These are phyloP conservation scores for Diadromus collaris DNA, from an alignment of 2,888 invertebrate genomes.

Conservation along the genomic window DNA sequence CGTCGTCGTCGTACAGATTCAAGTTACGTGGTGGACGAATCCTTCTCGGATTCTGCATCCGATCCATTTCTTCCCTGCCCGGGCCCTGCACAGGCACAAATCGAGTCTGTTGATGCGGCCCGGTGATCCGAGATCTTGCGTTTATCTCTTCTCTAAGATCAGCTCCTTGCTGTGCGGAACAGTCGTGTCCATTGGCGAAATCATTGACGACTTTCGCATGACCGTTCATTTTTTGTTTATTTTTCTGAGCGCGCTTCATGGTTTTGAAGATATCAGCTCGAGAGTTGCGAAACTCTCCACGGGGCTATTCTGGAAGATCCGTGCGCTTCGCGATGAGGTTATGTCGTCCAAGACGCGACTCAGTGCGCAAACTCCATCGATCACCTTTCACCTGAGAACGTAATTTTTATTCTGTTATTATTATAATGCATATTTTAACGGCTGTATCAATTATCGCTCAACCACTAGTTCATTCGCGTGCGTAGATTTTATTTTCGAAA, in stretches of 20 bases:
- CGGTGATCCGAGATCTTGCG: slow-evolving; percentile 16
- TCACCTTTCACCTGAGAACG: slow-evolving; percentile 2
- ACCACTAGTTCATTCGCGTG: neutral
- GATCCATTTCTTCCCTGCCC: slow-evolving; percentile 3
- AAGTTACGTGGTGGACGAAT: neutral
- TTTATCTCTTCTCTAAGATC: slow-evolving; percentile 26
- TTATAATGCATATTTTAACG: neutral
- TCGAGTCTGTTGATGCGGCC: neutral
- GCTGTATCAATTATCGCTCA: neutral
- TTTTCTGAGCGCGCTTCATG: neutral
- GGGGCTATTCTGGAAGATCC: neutral
- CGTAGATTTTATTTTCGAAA: neutral
- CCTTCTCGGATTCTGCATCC: neutral
- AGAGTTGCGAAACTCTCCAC: neutral
- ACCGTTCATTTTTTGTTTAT: neutral
- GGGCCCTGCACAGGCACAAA: slow-evolving; percentile 10
- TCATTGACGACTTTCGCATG: neutral
- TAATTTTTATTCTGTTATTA: neutral
- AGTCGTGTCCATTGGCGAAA: neutral
- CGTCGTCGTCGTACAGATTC: slow-evolving; percentile 13
- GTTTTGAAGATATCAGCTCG: neutral
- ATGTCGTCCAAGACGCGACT: neutral
- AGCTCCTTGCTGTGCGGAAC: neutral
- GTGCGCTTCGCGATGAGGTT: neutral
- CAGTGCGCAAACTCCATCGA: neutral